These are phyloP conservation scores for Probaryconus sp. DNA, from an alignment of 1,140 invertebrate genomes.

Conservation along the genomic window DNA sequence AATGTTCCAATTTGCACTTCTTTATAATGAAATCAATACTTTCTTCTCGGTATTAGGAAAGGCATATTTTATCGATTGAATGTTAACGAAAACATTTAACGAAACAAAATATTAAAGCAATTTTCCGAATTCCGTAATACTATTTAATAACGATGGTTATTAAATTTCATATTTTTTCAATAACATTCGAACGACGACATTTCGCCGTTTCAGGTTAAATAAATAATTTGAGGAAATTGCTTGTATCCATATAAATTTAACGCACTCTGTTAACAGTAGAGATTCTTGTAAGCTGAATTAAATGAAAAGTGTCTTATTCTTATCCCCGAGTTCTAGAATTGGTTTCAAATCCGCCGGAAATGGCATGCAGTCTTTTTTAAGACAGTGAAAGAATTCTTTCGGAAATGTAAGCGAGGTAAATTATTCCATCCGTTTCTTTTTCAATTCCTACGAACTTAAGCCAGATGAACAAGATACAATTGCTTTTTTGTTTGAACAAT, in stretches of 20 bases:
- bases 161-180: neutral
- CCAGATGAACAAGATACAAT: neutral
- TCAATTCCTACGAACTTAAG: constrained; percentile 2
- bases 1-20: constrained; percentile 24
- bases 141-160: neutral
- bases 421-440: constrained; percentile 19
- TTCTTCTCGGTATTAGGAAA: neutral
- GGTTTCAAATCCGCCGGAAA: constrained; percentile 18
- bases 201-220: too few species aligned
- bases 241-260: too few species aligned
- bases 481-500: constrained; percentile 13
- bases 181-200: too few species aligned
- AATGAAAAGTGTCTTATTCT: constrained; percentile 4
- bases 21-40: constrained; percentile 31
- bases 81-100: constrained; percentile 29
- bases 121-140: neutral
- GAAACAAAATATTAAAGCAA: constrained; percentile 14
- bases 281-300: neutral
- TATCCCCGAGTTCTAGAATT: constrained; percentile 1
- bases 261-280: too few species aligned
- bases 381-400: constrained; percentile 1
- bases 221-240: too few species aligned
- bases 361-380: constrained; percentile 17
- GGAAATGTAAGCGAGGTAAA: constrained; percentile 30
- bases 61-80: neutral